Conservation (phyloP, 2,888 invertebrate genomes). For the Drosophila kanekoi region DNA sequence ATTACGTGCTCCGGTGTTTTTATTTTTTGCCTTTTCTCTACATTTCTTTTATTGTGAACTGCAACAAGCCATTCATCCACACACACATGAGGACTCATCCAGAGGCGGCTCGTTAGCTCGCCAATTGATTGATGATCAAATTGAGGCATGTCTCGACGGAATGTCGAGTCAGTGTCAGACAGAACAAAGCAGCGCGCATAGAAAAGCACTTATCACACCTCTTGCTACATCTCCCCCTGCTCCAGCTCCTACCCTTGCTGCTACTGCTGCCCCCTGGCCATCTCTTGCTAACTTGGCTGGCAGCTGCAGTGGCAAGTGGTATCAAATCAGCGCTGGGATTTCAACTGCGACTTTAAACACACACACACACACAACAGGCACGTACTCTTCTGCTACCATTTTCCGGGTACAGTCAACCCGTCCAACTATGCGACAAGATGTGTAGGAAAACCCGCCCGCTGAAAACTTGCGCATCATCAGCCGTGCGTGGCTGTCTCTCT, state of each 20-base stretch:
- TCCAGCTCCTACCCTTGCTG: not conserved
- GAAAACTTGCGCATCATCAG: constrained; percentile 45
- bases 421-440: not conserved
- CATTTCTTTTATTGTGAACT: constrained; percentile 16
- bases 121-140: constrained; percentile 76
- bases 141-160: constrained; percentile 57
- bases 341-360: constrained; percentile 43
- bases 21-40: constrained; percentile 23
- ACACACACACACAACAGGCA: constrained; percentile 20
- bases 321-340: constrained; percentile 57
- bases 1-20: constrained; percentile 75
- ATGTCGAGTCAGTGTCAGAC: constrained; percentile 42
- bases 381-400: constrained; percentile 17
- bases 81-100: constrained; percentile 19
- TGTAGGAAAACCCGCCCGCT: constrained; percentile 36
- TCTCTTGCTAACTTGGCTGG: constrained; percentile 22
- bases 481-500: constrained; percentile 40
- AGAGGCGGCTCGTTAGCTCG: constrained; percentile 66
- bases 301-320: constrained; percentile 26
- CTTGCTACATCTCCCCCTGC: constrained; percentile 12
- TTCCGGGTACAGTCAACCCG: constrained; percentile 42
- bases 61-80: constrained; percentile 30
- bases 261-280: constrained; percentile 15
- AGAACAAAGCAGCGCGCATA: constrained; percentile 43
- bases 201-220: constrained; percentile 73